Percentiles rank a stretch among this genome's conserved stretches.
phyloP scores from a whole-genome alignment of 2,888 invertebrate genomes.

The Microdon myrmicae region DNA sequence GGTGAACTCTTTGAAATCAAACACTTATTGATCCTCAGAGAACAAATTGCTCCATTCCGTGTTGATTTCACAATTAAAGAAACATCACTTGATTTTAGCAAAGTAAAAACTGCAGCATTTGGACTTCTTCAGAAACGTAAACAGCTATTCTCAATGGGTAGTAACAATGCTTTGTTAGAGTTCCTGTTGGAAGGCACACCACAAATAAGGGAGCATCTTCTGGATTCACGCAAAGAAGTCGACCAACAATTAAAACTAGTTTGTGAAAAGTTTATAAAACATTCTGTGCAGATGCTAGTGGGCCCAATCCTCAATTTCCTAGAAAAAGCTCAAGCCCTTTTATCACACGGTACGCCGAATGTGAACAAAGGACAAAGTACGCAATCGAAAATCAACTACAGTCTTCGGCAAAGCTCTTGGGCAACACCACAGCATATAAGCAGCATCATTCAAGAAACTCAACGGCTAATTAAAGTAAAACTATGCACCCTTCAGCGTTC shows the following conservation, averaged over 20 bases:
- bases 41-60: conserved; percentile 98
- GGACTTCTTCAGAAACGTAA: conserved; percentile 80
- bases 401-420: conserved; percentile 70
- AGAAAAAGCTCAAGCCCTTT: conserved; percentile 73
- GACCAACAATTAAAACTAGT: conserved; percentile 90
- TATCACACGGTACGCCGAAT: conserved; percentile 30
- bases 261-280: conserved; percentile 88
- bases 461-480: conserved; percentile 81
- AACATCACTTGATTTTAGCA: conserved; percentile 92
- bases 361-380: conserved; percentile 39
- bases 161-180: conserved; percentile 92
- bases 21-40: conserved; percentile 93
- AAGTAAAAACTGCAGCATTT: conserved; percentile 87
- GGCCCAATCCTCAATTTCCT: conserved; percentile 80
- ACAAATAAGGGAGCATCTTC: conserved; percentile 87
- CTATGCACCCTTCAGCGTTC: conserved; percentile 84
- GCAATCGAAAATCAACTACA: conserved; percentile 57
- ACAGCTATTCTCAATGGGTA: conserved; percentile 85
- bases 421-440: conserved; percentile 80
- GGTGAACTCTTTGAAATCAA: conserved; percentile 97
- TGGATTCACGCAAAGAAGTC: conserved; percentile 96
- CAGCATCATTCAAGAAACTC: conserved; percentile 78
- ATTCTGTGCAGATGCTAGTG: conserved; percentile 79
- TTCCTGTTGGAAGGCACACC: conserved; percentile 94
- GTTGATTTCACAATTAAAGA: conserved; percentile 94